Percentiles rank a stretch among this genome's conserved stretches.
These are phyloP conservation scores for Eupithecia subumbrata DNA, from an alignment of 2,888 invertebrate species.

Conservation along the genomic window DNA sequence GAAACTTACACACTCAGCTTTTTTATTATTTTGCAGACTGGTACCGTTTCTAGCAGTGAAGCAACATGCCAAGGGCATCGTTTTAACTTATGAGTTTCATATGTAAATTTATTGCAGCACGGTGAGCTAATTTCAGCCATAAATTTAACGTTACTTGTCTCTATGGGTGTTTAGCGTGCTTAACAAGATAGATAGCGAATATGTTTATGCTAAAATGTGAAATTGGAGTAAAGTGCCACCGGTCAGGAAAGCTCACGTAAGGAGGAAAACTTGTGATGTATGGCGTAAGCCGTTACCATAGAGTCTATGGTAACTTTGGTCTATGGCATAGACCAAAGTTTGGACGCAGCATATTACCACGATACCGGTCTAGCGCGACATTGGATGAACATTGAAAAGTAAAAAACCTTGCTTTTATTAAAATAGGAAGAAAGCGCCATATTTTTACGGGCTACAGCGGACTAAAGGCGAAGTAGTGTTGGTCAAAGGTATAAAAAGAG, in stretches of 20 bases:
- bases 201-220: slow-evolving; percentile 38
- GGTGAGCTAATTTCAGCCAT: slow-evolving; percentile 76
- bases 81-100: slow-evolving; percentile 79
- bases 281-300: background rate
- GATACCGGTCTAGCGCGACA: background rate
- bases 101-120: slow-evolving; percentile 81
- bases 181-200: slow-evolving; percentile 61
- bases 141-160: slow-evolving; percentile 76
- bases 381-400: background rate
- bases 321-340: slow-evolving; percentile 4
- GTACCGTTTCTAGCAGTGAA: slow-evolving; percentile 38
- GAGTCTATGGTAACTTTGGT: no score
- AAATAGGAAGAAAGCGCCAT: no score
- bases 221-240: slow-evolving; percentile 26
- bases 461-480: background rate
- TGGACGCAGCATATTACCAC: background rate
- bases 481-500: no score
- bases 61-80: slow-evolving; percentile 54
- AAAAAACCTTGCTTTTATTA: background rate
- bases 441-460: background rate
- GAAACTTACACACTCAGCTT: slow-evolving; percentile 8
- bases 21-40: slow-evolving; percentile 28
- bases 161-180: slow-evolving; percentile 64
- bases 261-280: slow-evolving; percentile 6
- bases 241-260: slow-evolving; percentile 14